A percentile compares a stretch with the other conserved stretches of the same genome.
phyloP scores from a whole-genome alignment of 2,888 invertebrate genomes.

The Drosophila atripex region DNA sequence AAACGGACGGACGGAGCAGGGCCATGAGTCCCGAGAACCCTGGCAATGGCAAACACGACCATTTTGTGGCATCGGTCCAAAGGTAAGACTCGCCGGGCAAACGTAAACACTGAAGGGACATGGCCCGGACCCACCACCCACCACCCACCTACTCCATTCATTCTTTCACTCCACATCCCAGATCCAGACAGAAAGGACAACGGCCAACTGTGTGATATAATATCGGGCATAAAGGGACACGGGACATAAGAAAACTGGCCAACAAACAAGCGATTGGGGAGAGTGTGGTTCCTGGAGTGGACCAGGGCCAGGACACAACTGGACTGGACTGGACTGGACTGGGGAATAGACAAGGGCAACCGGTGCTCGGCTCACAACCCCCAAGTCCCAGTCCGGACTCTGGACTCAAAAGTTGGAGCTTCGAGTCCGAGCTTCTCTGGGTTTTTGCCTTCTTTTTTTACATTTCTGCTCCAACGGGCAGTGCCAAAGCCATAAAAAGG shows the following conservation, averaged over 20 bases:
- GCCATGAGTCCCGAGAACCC: slow-evolving; percentile 28
- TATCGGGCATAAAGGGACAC: slow-evolving; percentile 78
- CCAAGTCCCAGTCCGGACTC: slow-evolving; percentile 25
- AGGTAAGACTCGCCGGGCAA: slow-evolving; percentile 72
- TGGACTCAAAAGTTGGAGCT: slow-evolving; percentile 5
- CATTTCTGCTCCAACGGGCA: slow-evolving; percentile 7
- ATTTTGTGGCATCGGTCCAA: slow-evolving; percentile 76
- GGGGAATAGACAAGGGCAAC: slow-evolving; percentile 51
- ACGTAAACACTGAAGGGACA: slow-evolving; percentile 62
- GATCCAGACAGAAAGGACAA: slow-evolving; percentile 52
- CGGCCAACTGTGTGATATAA: slow-evolving; percentile 74
- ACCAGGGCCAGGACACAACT: not conserved
- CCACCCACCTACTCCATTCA: not conserved
- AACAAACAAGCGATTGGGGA: slow-evolving; percentile 74
- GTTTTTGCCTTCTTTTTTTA: slow-evolving; percentile 3
- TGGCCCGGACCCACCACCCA: slow-evolving; percentile 34
- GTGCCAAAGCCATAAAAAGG: slow-evolving; percentile 37
- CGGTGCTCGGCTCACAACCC: slow-evolving; percentile 45
- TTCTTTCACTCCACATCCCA: slow-evolving; percentile 17
- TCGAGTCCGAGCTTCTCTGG: slow-evolving; percentile 26
- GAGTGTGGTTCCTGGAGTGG: slow-evolving; percentile 27
- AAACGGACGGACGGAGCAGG: slow-evolving; percentile 24
- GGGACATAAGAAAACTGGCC: slow-evolving; percentile 75
- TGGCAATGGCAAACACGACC: slow-evolving; percentile 72
- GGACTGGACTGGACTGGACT: slow-evolving; percentile 11